Evolutionary conservation across 1,140 invertebrate genomes (phyloP).

Genomic region (Leucophenga varia): DNA sequence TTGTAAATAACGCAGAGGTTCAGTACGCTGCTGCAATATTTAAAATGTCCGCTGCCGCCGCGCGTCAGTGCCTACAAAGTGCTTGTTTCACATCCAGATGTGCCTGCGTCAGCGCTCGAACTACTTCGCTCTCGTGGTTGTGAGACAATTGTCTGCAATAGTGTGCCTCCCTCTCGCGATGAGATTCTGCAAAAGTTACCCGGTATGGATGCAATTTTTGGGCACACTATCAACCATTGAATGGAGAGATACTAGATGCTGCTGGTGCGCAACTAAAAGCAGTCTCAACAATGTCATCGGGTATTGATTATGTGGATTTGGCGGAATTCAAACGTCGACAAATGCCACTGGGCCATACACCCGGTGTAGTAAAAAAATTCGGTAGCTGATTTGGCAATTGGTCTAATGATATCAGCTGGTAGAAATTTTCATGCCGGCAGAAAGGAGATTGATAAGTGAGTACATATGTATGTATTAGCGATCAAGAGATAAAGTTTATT

Average conservation of each 20-base stretch:
- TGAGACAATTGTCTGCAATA: slow-evolving; percentile 45
- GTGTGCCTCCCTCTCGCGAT: slow-evolving; percentile 49
- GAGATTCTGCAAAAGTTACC: slow-evolving; percentile 63
- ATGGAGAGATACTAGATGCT: slow-evolving; percentile 66
- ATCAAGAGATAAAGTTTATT: too few relatives aligned
- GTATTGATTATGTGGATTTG: slow-evolving; percentile 73
- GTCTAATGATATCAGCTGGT: slow-evolving; percentile 72
- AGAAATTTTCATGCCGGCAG: slow-evolving; percentile 75
- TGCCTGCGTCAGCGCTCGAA: slow-evolving; percentile 51
- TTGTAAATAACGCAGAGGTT: too few relatives aligned
- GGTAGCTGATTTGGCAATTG: slow-evolving; percentile 81
- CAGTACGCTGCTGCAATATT: too few relatives aligned
- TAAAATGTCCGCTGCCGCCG: slow-evolving; percentile 8
- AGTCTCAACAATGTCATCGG: slow-evolving; percentile 85
- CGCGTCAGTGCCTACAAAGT: slow-evolving; percentile 46
- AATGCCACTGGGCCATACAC: slow-evolving; percentile 77
- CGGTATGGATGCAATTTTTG: slow-evolving; percentile 73
- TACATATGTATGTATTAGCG: too few relatives aligned
- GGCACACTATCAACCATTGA: slow-evolving; percentile 70
- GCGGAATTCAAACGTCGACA: slow-evolving; percentile 65
- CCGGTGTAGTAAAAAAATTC: slow-evolving; percentile 74
- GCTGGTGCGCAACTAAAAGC: slow-evolving; percentile 78
- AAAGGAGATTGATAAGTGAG: slow-evolving; percentile 63
- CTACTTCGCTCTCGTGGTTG: slow-evolving; percentile 48
- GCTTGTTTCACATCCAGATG: slow-evolving; percentile 56